Conservation (phyloP, 2,888 invertebrate genomes). For the Eristalinus aeneus region DNA sequence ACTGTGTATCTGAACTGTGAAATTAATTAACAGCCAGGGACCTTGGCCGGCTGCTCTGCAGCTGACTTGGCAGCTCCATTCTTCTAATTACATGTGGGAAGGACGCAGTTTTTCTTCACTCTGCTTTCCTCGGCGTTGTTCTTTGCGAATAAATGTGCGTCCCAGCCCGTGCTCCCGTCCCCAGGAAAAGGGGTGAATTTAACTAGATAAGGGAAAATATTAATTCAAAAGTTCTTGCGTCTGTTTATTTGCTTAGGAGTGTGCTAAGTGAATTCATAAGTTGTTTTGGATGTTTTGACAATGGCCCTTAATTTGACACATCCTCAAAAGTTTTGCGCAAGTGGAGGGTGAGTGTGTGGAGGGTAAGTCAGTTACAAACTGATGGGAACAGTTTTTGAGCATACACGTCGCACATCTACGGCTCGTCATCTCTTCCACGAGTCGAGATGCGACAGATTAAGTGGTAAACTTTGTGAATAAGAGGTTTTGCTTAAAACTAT, state of each 20-base stretch:
- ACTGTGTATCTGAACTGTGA: conserved; percentile 42
- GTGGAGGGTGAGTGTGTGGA: background rate
- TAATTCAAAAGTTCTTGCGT: conserved; percentile 56
- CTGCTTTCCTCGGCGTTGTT: background rate
- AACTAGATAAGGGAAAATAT: conserved; percentile 38
- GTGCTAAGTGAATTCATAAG: conserved; percentile 55
- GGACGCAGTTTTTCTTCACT: background rate
- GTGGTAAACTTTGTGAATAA: background rate
- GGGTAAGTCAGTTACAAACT: background rate
- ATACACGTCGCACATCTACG: background rate
- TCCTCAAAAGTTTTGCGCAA: background rate
- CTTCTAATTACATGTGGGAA: conserved; percentile 56
- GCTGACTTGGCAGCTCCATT: conserved; percentile 7
- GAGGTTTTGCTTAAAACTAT: background rate
- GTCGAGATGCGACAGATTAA: background rate
- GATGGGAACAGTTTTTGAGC: conserved; percentile 1
- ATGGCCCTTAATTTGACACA: conserved; percentile 43
- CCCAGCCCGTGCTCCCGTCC: background rate
- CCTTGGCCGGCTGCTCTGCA: conserved; percentile 16
- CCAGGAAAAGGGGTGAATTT: background rate
- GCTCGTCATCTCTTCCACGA: background rate
- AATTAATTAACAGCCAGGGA: conserved; percentile 62
- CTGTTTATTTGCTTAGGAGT: conserved; percentile 16
- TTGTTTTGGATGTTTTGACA: conserved; percentile 51
- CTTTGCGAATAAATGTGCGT: background rate